Evolutionary conservation across 2,888 invertebrate genomes (phyloP).

Genomic region (Yponomeuta cagnagella): DNA sequence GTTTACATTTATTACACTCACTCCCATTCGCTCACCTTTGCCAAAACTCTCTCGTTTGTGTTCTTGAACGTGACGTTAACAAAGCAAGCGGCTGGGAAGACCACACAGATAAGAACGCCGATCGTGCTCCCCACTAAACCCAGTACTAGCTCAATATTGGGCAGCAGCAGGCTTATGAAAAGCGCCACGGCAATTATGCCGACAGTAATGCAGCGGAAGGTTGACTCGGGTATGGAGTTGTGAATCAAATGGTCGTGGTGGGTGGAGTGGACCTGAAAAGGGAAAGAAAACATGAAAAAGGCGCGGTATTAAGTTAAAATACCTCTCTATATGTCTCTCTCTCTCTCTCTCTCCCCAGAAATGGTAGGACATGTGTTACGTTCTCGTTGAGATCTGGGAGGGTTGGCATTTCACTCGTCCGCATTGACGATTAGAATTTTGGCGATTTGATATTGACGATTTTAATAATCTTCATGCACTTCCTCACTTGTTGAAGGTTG

Average conservation of each 20-base stretch:
- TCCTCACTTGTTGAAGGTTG: too few species aligned
- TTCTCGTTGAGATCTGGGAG: too few species aligned
- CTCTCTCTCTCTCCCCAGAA: too few species aligned
- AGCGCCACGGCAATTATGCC: conserved; percentile 85
- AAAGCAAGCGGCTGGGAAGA: conserved; percentile 94
- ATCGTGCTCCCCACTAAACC: conserved; percentile 97
- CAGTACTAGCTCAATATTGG: conserved; percentile 95
- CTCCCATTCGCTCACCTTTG: conserved; percentile 77
- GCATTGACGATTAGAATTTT: too few species aligned
- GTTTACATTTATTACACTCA: neutral
- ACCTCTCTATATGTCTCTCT: too few species aligned
- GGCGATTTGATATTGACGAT: too few species aligned
- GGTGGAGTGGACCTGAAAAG: conserved; percentile 76
- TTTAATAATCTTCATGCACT: too few species aligned
- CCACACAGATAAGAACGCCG: conserved; percentile 93
- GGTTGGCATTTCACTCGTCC: too few species aligned
- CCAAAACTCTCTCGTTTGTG: conserved; percentile 87
- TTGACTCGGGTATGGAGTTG: conserved; percentile 86
- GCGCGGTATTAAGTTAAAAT: too few species aligned
- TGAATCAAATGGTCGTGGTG: conserved; percentile 80
- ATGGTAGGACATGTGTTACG: too few species aligned
- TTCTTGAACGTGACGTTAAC: conserved; percentile 88
- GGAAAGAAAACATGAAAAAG: conserved; percentile 5
- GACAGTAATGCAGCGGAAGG: conserved; percentile 89
- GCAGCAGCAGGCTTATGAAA: conserved; percentile 88